Conservation (phyloP, 2,113 vertebrate genomes). For the Gambusia affinis region DNA sequence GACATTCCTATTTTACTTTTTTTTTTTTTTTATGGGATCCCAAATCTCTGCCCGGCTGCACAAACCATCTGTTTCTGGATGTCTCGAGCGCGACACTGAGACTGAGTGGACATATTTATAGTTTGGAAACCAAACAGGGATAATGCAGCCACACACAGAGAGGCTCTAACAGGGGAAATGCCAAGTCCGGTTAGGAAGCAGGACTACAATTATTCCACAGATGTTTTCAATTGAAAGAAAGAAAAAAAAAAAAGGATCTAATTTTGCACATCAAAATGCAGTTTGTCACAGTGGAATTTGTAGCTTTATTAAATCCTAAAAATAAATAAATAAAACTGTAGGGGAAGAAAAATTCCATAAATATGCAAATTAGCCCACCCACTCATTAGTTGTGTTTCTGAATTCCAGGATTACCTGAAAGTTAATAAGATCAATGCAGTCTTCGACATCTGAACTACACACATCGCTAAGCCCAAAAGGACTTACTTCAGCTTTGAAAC, state of each 20-base stretch:
- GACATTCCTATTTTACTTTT: constrained; percentile 22
- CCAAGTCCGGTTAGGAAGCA: background rate
- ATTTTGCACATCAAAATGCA: background rate
- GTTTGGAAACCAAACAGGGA: constrained; percentile 52
- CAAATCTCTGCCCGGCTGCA: constrained; percentile 42
- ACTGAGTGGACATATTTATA: constrained; percentile 63
- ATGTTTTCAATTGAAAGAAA: background rate
- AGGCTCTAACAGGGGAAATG: background rate
- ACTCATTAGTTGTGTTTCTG: background rate
- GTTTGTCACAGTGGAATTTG: background rate
- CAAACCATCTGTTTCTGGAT: constrained; percentile 68
- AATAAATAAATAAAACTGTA: background rate
- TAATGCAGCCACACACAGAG: constrained; percentile 10
- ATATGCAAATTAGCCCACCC: background rate
- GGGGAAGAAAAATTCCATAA: background rate
- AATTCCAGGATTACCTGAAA: background rate
- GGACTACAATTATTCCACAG: background rate
- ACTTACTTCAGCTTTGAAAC: no score
- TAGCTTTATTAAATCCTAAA: background rate
- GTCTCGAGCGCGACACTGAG: constrained; percentile 55
- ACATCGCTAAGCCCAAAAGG: background rate
- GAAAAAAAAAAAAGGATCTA: background rate
- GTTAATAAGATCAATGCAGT: background rate
- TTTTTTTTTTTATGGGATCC: constrained; percentile 25
- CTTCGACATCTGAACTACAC: background rate